These are phyloP conservation scores for Amphiduros pacificus DNA, from an alignment of 2,888 invertebrate species.

Conservation along the genomic window DNA sequence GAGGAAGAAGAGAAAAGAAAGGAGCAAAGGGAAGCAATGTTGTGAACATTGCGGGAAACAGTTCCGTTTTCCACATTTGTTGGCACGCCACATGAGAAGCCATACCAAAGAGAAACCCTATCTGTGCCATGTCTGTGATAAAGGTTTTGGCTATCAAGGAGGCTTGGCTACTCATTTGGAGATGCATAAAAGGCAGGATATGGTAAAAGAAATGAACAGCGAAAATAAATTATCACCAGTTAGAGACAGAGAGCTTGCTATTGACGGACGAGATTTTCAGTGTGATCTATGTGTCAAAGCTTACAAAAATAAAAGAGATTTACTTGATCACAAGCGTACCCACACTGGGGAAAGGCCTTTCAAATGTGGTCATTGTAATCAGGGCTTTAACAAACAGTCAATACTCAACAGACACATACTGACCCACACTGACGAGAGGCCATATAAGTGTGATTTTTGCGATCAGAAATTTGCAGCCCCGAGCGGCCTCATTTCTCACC, in stretches of 20 bases:
- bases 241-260: too few relatives aligned
- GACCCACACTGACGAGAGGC: neutral
- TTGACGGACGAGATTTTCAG: neutral
- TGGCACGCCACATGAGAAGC: neutral
- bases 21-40: too few relatives aligned
- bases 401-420: neutral
- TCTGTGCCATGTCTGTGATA: neutral
- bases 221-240: too few relatives aligned
- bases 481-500: neutral
- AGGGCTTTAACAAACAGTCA: neutral
- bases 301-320: neutral
- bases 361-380: neutral
- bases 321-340: neutral
- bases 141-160: neutral
- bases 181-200: neutral
- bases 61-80: too few relatives aligned
- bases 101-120: neutral
- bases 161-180: neutral
- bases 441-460: neutral
- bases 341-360: neutral
- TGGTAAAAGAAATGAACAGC: too few relatives aligned
- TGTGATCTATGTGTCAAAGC: neutral
- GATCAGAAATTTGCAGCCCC: neutral
- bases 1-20: too few relatives aligned
- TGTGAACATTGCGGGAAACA: too few relatives aligned